phyloP scores from a whole-genome alignment of 2,113 vertebrate species.

The Formicarius rufipectus region DNA sequence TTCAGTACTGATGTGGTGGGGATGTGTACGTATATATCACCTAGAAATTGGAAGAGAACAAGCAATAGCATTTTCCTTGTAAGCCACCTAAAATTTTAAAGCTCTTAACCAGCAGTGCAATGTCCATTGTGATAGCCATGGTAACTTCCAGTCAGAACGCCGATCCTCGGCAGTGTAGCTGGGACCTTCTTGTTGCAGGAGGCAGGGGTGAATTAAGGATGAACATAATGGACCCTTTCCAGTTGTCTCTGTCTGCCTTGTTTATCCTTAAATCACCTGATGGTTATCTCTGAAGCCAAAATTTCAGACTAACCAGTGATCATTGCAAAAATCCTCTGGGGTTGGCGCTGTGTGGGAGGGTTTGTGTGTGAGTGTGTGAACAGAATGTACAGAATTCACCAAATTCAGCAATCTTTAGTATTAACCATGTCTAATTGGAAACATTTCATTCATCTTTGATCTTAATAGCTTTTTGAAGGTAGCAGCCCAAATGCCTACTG shows the following conservation, averaged over 20 bases:
- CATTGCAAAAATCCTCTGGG: not conserved
- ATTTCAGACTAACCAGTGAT: not conserved
- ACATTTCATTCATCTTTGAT: slow-evolving; percentile 61
- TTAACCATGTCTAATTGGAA: slow-evolving; percentile 37
- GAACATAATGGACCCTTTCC: not conserved
- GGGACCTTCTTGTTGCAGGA: not conserved
- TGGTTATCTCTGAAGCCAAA: not conserved
- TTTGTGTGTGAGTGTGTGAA: not conserved
- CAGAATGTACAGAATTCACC: not conserved
- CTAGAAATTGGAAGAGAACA: not conserved
- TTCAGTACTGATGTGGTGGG: not conserved
- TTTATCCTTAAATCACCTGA: not conserved
- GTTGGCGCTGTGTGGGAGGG: not conserved
- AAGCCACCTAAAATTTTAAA: not conserved
- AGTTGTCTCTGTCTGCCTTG: not conserved
- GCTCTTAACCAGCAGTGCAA: not conserved
- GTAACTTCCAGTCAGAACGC: not conserved
- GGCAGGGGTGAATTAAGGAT: not conserved
- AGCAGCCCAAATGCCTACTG: not conserved
- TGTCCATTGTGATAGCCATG: not conserved
- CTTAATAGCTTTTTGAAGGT: slow-evolving; percentile 49
- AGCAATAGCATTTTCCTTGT: not conserved
- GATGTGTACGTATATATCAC: not conserved
- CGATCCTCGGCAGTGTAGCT: not conserved
- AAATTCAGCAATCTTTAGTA: not conserved